Percentiles rank a stretch among this genome's conserved stretches.
Evolutionary conservation across 1,140 invertebrate genomes (phyloP).

Genomic region (Pachypeltis micranthus): DNA sequence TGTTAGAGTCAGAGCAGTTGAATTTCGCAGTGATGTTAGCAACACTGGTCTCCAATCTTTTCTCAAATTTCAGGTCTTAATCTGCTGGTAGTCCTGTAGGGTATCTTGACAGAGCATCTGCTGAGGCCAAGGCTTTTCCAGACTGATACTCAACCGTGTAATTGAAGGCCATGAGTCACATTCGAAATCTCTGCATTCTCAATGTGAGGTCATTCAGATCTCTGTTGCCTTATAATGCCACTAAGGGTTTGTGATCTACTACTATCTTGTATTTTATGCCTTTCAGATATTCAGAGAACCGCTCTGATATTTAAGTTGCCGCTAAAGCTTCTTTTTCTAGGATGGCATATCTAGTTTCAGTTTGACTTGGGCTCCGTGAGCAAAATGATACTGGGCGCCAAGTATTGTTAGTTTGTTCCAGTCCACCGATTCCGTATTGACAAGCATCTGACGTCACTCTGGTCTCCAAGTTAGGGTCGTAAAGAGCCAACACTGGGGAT

Average conservation of each 20-base stretch:
- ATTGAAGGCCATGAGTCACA: too few relatives aligned
- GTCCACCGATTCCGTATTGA: conserved; percentile 33
- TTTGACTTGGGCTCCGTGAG: too few relatives aligned
- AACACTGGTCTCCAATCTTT: too few relatives aligned
- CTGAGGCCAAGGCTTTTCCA: not conserved
- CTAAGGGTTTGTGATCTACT: not conserved
- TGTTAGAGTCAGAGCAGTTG: not conserved
- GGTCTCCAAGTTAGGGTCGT: conserved; percentile 26
- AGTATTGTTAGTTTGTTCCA: conserved; percentile 23
- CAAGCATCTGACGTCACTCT: conserved; percentile 33
- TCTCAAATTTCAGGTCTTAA: not conserved
- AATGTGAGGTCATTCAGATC: too few relatives aligned
- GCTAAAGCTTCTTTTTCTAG: conserved; percentile 36
- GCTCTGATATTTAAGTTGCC: conserved; percentile 29
- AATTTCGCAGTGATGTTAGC: not conserved
- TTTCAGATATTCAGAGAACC: conserved; percentile 27
- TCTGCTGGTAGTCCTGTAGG: not conserved
- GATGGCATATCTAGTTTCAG: conserved; percentile 33
- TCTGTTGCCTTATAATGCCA: too few relatives aligned
- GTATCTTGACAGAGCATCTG: not conserved
- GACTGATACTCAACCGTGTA: not conserved
- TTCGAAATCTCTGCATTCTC: too few relatives aligned
- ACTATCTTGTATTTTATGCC: not conserved
- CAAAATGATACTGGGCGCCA: conserved; percentile 31
- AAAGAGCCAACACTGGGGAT: conserved; percentile 31